These are phyloP conservation scores for Synodontis membranacea DNA, from an alignment of 2,113 vertebrate species.

Conservation along the genomic window DNA sequence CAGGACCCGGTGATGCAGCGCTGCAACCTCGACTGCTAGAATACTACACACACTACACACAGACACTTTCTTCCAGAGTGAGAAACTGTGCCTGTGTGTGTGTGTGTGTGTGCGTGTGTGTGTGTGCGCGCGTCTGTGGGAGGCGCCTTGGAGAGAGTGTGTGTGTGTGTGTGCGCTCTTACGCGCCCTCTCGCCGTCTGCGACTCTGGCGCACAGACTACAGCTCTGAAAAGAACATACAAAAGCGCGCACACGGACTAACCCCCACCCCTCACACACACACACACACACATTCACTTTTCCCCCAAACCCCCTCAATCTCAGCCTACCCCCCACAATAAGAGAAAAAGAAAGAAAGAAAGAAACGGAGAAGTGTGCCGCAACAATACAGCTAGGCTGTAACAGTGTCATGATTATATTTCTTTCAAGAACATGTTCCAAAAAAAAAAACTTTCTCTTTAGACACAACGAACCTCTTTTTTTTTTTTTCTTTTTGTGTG, in stretches of 20 bases:
- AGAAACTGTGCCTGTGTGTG: conserved; percentile 17
- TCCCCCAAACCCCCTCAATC: conserved; percentile 62
- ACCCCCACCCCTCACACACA: background rate
- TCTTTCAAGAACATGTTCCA: background rate
- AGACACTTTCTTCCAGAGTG: conserved; percentile 53
- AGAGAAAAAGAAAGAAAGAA: conserved; percentile 58
- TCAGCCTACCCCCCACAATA: conserved; percentile 68
- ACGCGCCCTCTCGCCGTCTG: conserved; percentile 51
- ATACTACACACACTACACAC: conserved; percentile 58
- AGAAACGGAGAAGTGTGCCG: conserved; percentile 52
- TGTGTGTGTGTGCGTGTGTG: background rate
- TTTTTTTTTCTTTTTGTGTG: background rate
- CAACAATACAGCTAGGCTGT: conserved; percentile 63
- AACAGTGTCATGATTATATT: background rate
- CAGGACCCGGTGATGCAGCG: conserved; percentile 33
- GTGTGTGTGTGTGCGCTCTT: conserved; percentile 42
- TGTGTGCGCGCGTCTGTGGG: conserved; percentile 49
- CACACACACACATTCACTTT: background rate
- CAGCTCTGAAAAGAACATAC: conserved; percentile 70
- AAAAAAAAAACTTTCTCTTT: background rate
- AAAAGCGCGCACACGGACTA: conserved; percentile 60
- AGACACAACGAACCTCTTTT: background rate
- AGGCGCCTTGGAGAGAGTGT: conserved; percentile 57
- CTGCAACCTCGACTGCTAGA: conserved; percentile 32
- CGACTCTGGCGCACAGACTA: conserved; percentile 68